phyloP scores from a whole-genome alignment of 1,140 invertebrate species.

The Harpegnathos saltator region DNA sequence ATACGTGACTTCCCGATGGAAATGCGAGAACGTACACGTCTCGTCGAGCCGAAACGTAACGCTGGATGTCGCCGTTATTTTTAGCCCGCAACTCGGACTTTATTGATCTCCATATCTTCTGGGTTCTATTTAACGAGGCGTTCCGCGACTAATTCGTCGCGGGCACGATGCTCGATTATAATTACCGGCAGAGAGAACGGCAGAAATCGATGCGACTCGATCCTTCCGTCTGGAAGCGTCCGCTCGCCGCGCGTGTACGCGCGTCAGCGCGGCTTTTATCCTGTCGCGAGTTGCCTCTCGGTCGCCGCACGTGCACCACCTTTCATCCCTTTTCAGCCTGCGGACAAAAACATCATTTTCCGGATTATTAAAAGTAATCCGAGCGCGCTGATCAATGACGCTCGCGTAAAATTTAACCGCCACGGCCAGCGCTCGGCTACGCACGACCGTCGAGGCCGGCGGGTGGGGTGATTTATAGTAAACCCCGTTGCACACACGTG shows the following conservation, averaged over 20 bases:
- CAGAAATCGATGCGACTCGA: no score
- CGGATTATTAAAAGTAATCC: conserved; percentile 49
- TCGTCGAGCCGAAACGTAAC: no score
- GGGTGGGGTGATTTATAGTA: conserved; percentile 39
- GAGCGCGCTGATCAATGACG: conserved; percentile 50
- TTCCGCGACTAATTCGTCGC: conserved; percentile 33
- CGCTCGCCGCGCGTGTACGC: neutral
- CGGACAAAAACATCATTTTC: conserved; percentile 37
- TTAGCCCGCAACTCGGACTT: conserved; percentile 27
- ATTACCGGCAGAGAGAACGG: neutral
- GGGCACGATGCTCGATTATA: conserved; percentile 32
- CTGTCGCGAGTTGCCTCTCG: neutral
- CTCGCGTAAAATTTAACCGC: conserved; percentile 37
- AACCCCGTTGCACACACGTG: conserved; percentile 27
- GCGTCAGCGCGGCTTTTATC: neutral
- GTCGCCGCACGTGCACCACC: no score
- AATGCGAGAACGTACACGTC: neutral
- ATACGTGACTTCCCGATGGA: neutral
- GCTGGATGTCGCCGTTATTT: conserved; percentile 23
- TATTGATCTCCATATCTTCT: conserved; percentile 44
- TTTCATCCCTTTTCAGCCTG: conserved; percentile 31
- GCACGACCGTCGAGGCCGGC: conserved; percentile 2
- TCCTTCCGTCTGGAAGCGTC: no score
- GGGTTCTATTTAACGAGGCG: conserved; percentile 58
- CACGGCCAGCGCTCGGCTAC: conserved; percentile 33